These are phyloP conservation scores for Pampusana beccarii DNA, from an alignment of 2,113 vertebrate genomes.

Conservation along the genomic window DNA sequence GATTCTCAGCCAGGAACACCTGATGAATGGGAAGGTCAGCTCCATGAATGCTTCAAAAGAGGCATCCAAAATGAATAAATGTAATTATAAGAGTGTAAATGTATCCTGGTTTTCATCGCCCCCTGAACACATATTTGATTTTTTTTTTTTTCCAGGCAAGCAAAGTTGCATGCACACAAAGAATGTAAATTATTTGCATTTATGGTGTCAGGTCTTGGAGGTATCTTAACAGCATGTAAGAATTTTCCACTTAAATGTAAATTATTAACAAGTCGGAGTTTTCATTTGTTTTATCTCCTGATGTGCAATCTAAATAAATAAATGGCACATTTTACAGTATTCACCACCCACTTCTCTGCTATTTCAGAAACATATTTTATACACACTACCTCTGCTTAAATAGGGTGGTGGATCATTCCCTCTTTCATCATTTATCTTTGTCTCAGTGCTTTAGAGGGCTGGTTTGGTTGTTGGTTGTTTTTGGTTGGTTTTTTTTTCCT, in stretches of 20 bases:
- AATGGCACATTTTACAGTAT: constrained; percentile 73
- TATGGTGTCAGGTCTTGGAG: constrained; percentile 74
- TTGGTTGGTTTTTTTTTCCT: background rate
- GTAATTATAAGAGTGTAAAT: constrained; percentile 43
- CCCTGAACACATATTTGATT: constrained; percentile 15
- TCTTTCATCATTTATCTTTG: constrained; percentile 67
- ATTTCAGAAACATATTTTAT: constrained; percentile 74
- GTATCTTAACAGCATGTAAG: constrained; percentile 79
- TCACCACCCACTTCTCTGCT: constrained; percentile 71
- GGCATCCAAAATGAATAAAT: constrained; percentile 32
- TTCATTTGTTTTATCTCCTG: constrained; percentile 85
- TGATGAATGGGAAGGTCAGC: constrained; percentile 69
- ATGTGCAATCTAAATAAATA: constrained; percentile 84
- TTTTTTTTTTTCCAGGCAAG: constrained; percentile 14
- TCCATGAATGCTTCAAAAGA: constrained; percentile 34
- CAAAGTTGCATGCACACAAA: constrained; percentile 52
- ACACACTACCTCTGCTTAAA: constrained; percentile 45
- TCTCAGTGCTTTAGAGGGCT: constrained; percentile 26
- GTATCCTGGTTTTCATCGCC: constrained; percentile 17
- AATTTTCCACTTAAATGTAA: constrained; percentile 82
- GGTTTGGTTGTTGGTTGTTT: background rate
- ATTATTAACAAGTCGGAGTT: constrained; percentile 83
- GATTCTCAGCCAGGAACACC: constrained; percentile 73
- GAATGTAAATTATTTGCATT: constrained; percentile 79
- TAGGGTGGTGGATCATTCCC: constrained; percentile 27